Evolutionary conservation across 1,140 invertebrate genomes (phyloP), one percentile per base, ranked within the genome.

Genomic region (Conus ventricosus): DNA sequence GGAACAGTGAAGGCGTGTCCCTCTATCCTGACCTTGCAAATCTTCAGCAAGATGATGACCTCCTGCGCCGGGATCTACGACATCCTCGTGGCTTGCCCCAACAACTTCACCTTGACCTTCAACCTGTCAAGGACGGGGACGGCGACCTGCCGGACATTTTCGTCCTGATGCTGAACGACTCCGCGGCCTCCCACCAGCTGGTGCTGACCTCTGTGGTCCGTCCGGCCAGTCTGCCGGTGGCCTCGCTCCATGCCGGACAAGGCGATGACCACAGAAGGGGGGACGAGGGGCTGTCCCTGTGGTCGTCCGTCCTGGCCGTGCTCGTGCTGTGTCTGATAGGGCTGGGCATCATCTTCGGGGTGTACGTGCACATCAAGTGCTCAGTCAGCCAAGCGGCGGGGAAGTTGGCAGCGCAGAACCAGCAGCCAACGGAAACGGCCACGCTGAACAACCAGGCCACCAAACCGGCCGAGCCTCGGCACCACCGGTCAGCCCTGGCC

Each of bases 41-140:
- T 94, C 15, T 94, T 90, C 87, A 91, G 92, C 84, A 91, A 93
- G 87, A 90, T 92, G 39, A 91, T 92, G 90, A 84, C 88, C 1
- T 53, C 87, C 8, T 90, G 91, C 86, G 85, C 93, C 4, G 92
- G 90, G 15, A 27, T 90, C 23, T 93, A 91, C 84, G 93, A 94
- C 84, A 84, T 92, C 20, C 86, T 93, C 25, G 89, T 93, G 57
- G 91, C 91, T 82, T 92, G 92, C 81, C 93, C 92, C 15, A 55
- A 84, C 15, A 78, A 92, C 10, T 94, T 94, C 60, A 87, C 87
- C 25, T 88, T 93, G 27, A 89, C 82, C 25, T 91, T 93, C 78
- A 87, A 89, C 78, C 67, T 94, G 10, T 86, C 88, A 25, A 88
- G 55, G 67, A 90, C 88, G 60, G 57, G 83, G 89, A 78, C 39